Evolutionary conservation across 2,113 vertebrate species (phyloP), one percentile per base, ranked within the genome.

Genomic region (Petrocephalus zakoni): DNA sequence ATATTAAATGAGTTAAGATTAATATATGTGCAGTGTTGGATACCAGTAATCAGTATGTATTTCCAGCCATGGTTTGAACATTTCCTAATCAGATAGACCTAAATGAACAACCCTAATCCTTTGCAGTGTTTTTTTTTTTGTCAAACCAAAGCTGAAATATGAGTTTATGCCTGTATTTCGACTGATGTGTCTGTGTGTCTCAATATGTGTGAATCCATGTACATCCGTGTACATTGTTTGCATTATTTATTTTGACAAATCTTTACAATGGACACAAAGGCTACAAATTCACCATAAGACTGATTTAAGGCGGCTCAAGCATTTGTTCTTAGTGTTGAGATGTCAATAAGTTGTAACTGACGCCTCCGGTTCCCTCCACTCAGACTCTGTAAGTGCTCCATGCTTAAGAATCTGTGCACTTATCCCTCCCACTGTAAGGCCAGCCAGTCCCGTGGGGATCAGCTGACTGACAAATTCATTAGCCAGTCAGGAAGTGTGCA

Each of bases 141-240:
- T 22, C 17, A 19, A 75, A 78, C 34, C 72, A 8, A 78, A 78
- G 17, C 34, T 78, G 15, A 78, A 78, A 42, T 75, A 75, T 42
- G 34, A 21, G n/a, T 85, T 85, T 22, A 25, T 64, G 34, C 58
- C 22, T 86, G 52, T 86, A 9, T 55, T 29, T 68, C 2, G 10
- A 29, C 61, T 68, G 61, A n/a, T 85, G 83, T 85, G 83, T 85
- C 46, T 85, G 83, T 55, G 83, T 34, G n/a, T 55, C 47, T 85
- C 19, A 49, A 49, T 53, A 51, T 55, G 10, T 85, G 84, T 85
- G 4, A 34, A 25, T 78, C 1, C 6, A 1, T 42, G 52, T 86
- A 52, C 4, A 19, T 29, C 51, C 21, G 53, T 42, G 52, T 56
- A 34, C 52, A 56, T 55, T 42, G 72, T 78, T 42, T 78, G 72